Evolutionary conservation across 2,888 invertebrate genomes (phyloP).

Genomic region (Thelaira solivaga): DNA sequence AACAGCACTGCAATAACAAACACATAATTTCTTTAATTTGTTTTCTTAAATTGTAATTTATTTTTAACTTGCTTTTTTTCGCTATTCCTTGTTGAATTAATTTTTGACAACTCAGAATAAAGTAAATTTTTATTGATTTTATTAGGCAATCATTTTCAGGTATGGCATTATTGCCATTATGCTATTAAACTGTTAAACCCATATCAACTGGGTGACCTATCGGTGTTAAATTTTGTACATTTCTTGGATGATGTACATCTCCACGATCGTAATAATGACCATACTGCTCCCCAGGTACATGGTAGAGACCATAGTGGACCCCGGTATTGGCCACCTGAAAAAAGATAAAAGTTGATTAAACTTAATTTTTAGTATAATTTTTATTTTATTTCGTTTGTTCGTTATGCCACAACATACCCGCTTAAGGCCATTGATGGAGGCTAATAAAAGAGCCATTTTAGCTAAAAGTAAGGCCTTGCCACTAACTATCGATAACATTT

Average conservation of each 20-base stretch:
- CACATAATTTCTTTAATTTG: too few species aligned
- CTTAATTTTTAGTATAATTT: conserved; percentile 74
- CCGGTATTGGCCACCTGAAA: conserved; percentile 84
- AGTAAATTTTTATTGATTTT: too few species aligned
- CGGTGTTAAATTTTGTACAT: conserved; percentile 68
- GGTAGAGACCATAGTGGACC: conserved; percentile 86
- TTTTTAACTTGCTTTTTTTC: too few species aligned
- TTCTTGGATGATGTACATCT: conserved; percentile 72
- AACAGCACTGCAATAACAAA: too few species aligned
- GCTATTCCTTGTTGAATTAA: too few species aligned
- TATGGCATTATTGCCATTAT: neutral
- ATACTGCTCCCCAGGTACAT: conserved; percentile 77
- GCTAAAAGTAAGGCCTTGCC: conserved; percentile 88
- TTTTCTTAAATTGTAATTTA: too few species aligned
- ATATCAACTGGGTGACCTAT: conserved; percentile 62
- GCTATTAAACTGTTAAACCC: conserved; percentile 7
- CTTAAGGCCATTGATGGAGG: conserved; percentile 88
- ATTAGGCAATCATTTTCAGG: too few species aligned
- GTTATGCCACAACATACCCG: conserved; percentile 78
- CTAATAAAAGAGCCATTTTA: conserved; percentile 88
- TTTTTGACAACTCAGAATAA: too few species aligned
- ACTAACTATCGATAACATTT: conserved; percentile 88
- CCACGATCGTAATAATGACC: conserved; percentile 73
- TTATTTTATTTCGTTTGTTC: too few species aligned
- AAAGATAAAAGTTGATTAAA: conserved; percentile 77